phyloP scores from a whole-genome alignment of 2,888 invertebrate species.

The Torymus tubicola region DNA sequence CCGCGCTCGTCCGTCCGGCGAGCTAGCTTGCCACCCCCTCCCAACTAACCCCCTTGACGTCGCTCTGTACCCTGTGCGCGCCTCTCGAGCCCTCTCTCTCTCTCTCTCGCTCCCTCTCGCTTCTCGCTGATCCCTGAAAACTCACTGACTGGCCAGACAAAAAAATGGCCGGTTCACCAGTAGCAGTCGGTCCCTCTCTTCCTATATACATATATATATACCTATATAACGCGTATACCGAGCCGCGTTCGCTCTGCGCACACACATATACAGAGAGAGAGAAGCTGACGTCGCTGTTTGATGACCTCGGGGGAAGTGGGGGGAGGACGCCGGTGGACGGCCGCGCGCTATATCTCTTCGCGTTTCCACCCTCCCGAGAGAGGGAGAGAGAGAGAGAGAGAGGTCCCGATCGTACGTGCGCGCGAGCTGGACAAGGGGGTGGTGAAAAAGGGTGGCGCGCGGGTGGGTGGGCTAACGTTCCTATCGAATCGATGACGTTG shows the following conservation, averaged over 20 bases:
- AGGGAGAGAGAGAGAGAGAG: slow-evolving; percentile 58
- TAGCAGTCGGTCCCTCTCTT: slow-evolving; percentile 2
- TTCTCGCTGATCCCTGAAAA: slow-evolving; percentile 75
- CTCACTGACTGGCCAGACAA: slow-evolving; percentile 77
- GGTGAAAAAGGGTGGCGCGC: slow-evolving; percentile 66
- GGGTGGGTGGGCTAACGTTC: slow-evolving; percentile 61
- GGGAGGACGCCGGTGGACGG: slow-evolving; percentile 45
- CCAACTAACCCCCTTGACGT: slow-evolving; percentile 60
- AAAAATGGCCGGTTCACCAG: slow-evolving; percentile 74
- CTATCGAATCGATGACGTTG: slow-evolving; percentile 72
- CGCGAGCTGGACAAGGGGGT: slow-evolving; percentile 59
- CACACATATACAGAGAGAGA: not conserved
- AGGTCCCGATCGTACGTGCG: slow-evolving; percentile 46
- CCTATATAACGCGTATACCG: slow-evolving; percentile 28
- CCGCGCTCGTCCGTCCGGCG: slow-evolving; percentile 55
- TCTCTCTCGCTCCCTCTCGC: slow-evolving; percentile 59
- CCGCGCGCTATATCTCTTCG: slow-evolving; percentile 48
- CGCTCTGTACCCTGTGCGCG: slow-evolving; percentile 28
- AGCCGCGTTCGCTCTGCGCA: slow-evolving; percentile 3
- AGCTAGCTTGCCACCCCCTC: slow-evolving; percentile 57
- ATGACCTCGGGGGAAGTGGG: slow-evolving; percentile 70
- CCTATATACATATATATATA: no score
- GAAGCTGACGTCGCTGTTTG: slow-evolving; percentile 75
- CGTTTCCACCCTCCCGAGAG: slow-evolving; percentile 30
- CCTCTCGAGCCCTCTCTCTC: slow-evolving; percentile 45